Evolutionary conservation across 2,797 vertebrate species (phyloP).

Genomic region (Xenops minutus): DNA sequence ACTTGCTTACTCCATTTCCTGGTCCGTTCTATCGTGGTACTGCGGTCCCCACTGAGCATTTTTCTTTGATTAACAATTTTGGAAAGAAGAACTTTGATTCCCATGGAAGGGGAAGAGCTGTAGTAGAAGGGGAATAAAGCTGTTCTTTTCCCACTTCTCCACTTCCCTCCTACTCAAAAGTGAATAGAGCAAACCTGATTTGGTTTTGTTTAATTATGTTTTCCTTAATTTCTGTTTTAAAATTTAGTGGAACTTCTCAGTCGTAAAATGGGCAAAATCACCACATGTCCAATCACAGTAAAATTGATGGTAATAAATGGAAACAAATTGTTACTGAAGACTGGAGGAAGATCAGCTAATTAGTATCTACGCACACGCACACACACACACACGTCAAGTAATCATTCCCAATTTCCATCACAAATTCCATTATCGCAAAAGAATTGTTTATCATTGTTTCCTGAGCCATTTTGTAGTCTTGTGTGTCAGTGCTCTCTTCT

Average conservation of each 20-base stretch:
- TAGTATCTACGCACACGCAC: background rate
- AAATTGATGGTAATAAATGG: background rate
- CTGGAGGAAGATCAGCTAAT: background rate
- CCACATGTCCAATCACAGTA: background rate
- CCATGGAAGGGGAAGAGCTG: background rate
- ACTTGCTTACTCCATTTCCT: background rate
- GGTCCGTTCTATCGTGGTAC: background rate
- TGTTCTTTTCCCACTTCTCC: background rate
- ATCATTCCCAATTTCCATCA: conserved; percentile 7
- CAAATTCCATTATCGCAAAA: background rate
- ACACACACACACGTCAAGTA: background rate
- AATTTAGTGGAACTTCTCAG: background rate
- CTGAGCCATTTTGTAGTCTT: background rate
- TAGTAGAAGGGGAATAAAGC: background rate
- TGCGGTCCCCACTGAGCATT: background rate
- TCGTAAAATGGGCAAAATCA: background rate
- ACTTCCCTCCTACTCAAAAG: background rate
- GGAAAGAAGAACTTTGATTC: background rate
- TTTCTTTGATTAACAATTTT: background rate
- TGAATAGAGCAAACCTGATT: background rate
- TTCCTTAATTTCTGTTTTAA: background rate
- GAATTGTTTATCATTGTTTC: background rate
- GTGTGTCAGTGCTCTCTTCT: background rate
- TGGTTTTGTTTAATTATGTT: background rate
- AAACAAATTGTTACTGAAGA: background rate